A percentile compares a stretch with the other conserved stretches of the same genome.
Evolutionary conservation across 2,797 vertebrate genomes (phyloP).

Genomic region (Helarctos malayanus): DNA sequence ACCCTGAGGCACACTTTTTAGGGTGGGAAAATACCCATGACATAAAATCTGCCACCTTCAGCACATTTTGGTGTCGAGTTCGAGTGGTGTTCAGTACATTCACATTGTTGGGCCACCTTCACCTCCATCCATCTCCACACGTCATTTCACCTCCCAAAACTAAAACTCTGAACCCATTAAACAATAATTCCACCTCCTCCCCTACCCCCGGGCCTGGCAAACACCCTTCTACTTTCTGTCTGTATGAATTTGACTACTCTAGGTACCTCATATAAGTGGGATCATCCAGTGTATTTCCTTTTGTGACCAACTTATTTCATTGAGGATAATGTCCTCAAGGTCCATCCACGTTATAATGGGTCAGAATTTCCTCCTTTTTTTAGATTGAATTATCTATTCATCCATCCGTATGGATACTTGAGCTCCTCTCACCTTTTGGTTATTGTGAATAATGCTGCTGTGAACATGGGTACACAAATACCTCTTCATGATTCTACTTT

Average conservation of each 20-base stretch:
- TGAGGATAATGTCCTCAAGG: not conserved
- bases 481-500: not conserved
- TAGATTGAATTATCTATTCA: not conserved
- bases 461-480: not conserved
- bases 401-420: not conserved
- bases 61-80: not conserved
- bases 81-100: not conserved
- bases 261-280: not conserved
- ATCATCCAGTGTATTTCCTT: not conserved
- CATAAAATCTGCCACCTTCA: not conserved
- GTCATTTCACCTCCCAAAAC: not conserved
- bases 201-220: not conserved
- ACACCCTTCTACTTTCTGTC: not conserved
- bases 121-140: not conserved
- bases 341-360: not conserved
- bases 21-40: not conserved
- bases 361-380: not conserved
- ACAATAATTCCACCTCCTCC: not conserved
- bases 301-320: not conserved
- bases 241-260: not conserved
- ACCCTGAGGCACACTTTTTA: not conserved
- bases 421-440: not conserved
- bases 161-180: constrained; percentile 11
- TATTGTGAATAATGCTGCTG: not conserved
- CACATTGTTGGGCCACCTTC: not conserved